Conservation (phyloP, 2,888 invertebrate species). For the Agrenia bidenticulata region DNA sequence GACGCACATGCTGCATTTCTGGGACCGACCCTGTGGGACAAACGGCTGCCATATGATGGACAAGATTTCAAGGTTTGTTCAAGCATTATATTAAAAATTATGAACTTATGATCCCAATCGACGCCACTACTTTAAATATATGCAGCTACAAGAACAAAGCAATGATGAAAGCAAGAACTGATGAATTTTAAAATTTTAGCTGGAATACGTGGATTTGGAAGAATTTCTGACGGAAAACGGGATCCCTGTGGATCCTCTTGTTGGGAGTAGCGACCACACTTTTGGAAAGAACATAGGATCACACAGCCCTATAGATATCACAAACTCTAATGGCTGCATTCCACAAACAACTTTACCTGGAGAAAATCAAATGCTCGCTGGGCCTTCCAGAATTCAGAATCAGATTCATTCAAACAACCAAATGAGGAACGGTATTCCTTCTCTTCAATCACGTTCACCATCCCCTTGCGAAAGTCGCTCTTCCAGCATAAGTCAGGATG, state of each 20-base stretch:
- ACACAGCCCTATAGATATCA: not conserved
- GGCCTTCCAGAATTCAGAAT: slow-evolving; percentile 61
- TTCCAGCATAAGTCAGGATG: slow-evolving; percentile 36
- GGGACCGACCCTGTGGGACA: slow-evolving; percentile 95
- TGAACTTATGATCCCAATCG: no score
- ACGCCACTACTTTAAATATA: no score
- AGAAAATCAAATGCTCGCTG: slow-evolving; percentile 16
- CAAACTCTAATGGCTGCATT: slow-evolving; percentile 19
- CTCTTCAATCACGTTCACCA: slow-evolving; percentile 46
- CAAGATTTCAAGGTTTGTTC: slow-evolving; percentile 81
- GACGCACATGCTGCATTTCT: slow-evolving; percentile 94
- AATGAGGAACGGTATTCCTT: slow-evolving; percentile 61
- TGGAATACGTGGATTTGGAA: slow-evolving; percentile 93
- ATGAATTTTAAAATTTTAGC: slow-evolving; percentile 52
- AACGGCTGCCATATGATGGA: slow-evolving; percentile 85
- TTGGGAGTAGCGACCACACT: not conserved
- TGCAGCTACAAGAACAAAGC: no score
- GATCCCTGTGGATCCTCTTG: slow-evolving; percentile 72
- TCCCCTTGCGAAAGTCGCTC: slow-evolving; percentile 46
- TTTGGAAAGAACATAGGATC: slow-evolving; percentile 11
- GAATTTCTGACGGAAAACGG: slow-evolving; percentile 95
- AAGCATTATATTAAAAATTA: no score
- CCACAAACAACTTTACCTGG: slow-evolving; percentile 10
- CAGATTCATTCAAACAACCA: slow-evolving; percentile 61
- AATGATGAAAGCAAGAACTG: no score